Evolutionary conservation across 1,140 invertebrate genomes (phyloP).

Genomic region (Hycleus cichorii): DNA sequence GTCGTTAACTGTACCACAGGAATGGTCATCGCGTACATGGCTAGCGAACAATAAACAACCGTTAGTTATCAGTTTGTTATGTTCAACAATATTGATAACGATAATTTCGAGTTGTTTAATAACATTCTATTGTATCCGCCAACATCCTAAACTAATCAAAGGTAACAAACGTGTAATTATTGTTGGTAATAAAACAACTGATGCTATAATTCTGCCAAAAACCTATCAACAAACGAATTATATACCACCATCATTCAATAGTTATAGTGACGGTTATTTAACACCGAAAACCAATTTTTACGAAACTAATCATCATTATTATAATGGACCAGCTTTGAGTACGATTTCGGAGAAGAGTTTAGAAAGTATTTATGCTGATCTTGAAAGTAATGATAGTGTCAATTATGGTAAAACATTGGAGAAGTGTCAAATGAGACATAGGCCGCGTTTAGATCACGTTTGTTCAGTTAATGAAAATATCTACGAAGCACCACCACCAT

Average conservation of each 20-base stretch:
- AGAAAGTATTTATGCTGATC: no score
- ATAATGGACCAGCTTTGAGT: background rate
- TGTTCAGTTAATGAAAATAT: conserved; percentile 1
- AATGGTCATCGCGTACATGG: conserved; percentile 17
- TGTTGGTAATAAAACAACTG: conserved; percentile 46
- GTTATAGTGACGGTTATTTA: conserved; percentile 11
- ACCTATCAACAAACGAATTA: conserved; percentile 13
- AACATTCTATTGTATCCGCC: conserved; percentile 44
- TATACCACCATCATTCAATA: conserved; percentile 3
- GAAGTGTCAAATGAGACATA: background rate
- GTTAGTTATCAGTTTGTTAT: background rate
- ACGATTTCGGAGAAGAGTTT: conserved; percentile 6
- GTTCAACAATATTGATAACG: background rate
- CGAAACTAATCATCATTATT: background rate
- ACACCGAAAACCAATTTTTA: conserved; percentile 5
- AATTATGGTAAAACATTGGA: background rate
- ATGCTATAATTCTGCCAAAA: conserved; percentile 48
- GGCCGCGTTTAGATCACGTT: background rate
- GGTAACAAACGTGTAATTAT: conserved; percentile 53
- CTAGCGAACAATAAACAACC: conserved; percentile 14
- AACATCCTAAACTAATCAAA: conserved; percentile 47
- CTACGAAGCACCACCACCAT: conserved; percentile 45
- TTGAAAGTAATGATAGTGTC: background rate
- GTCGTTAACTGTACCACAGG: conserved; percentile 3
- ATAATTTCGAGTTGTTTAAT: conserved; percentile 40